Conservation (phyloP, 1,140 invertebrate species). For the Drosophila sproati region DNA sequence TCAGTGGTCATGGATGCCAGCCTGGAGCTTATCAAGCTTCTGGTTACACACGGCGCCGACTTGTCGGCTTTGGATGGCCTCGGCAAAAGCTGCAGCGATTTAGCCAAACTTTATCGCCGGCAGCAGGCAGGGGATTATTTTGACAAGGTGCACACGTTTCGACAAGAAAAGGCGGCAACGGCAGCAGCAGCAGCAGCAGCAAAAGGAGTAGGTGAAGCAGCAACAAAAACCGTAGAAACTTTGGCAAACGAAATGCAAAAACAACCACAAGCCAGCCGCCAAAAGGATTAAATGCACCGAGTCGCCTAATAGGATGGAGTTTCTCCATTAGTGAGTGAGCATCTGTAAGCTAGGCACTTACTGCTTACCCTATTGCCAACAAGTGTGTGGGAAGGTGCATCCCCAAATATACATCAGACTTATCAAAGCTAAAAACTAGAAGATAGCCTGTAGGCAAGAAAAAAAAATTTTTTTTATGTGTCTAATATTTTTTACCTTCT, state of each 20-base stretch:
- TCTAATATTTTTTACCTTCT: too few species aligned
- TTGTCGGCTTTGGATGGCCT: slow-evolving; percentile 56
- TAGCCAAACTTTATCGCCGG: slow-evolving; percentile 70
- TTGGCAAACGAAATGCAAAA: slow-evolving; percentile 4
- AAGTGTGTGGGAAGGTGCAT: too few species aligned
- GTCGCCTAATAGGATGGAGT: slow-evolving; percentile 10
- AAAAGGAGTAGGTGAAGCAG: neutral
- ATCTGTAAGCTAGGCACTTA: neutral
- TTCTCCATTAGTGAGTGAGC: neutral
- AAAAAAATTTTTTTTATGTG: too few species aligned
- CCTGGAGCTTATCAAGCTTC: slow-evolving; percentile 71
- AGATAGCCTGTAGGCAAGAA: too few species aligned
- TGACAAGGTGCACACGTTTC: slow-evolving; percentile 57
- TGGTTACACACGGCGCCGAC: slow-evolving; percentile 71
- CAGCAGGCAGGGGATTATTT: slow-evolving; percentile 67
- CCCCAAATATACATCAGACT: too few species aligned
- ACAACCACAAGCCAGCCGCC: slow-evolving; percentile 23
- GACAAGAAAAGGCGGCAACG: slow-evolving; percentile 31
- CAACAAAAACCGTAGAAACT: neutral
- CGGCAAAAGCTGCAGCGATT: slow-evolving; percentile 64
- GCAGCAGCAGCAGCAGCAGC: neutral
- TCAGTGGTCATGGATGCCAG: slow-evolving; percentile 73
- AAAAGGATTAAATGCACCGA: slow-evolving; percentile 32
- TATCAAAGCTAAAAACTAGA: too few species aligned
- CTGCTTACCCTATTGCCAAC: neutral